Base-by-base conservation (phyloP, 2,113 vertebrate genomes). In the Rhabdomys dilectus region DNA sequence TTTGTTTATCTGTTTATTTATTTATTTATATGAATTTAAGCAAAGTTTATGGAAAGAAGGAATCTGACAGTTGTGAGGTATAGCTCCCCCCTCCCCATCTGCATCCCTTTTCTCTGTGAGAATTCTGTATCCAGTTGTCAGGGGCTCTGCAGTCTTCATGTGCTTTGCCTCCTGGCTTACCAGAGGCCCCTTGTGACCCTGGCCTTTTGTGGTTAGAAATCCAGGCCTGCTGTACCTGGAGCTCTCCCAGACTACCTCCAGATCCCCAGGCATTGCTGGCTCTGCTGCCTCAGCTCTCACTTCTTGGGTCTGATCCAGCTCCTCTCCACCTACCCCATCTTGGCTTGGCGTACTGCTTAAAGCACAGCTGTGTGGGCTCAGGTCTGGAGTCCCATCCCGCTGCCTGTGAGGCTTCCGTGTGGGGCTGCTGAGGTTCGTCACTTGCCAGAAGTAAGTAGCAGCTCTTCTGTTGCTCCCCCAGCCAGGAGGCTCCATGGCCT, bases 41-140 rank as follows among this genome's bases (percentile, higher is more conserved):
- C 92, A 87, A 96, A 97, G 81, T 96, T 96, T 91, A 91, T 92
- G 95, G 82, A 36, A 89, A 96, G 78, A 95, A n/a, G 88, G 93
- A 86, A 62, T 66, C 80, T 4, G 29, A 12, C 34, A 86, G 60
- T 81, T 34, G 17, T n/a, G 90, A 80, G 80, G 58, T 0, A 2
- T 22, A 24, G 84, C 84, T 88, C 70, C 8, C 8, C 8, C 8
- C 8, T 11, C 24, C 66, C 91, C 91, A 39, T 90, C 56, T 60
- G 62, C 56, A 51, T 70, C 34, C 15, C 34, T 39, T 86, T 75
- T 78, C 78, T 91, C 29, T 64, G 85, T 81, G 29, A 36, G 62
- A 11, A 12, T 36, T 91, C 87, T 95, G 77, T 91, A 78, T 42
- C 29, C 82, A 97, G 93, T 89, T 95, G 73, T 45, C n/a, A 39